phyloP scores from a whole-genome alignment of 2,113 vertebrate genomes.

The Donacobius atricapilla region DNA sequence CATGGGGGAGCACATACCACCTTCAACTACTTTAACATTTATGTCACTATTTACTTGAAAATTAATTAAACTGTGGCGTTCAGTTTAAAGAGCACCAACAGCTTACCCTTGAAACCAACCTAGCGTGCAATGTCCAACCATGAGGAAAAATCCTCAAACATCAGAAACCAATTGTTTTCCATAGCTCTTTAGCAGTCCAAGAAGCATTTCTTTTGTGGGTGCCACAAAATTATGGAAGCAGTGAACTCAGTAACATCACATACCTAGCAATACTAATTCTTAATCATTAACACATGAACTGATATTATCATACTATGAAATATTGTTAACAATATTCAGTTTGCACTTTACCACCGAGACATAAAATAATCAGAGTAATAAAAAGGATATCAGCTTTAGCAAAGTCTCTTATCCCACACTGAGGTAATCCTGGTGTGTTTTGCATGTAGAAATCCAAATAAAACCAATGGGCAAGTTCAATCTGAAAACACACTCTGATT shows the following conservation, averaged over 20 bases:
- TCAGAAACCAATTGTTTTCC: background rate
- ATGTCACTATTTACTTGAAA: background rate
- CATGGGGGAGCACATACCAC: background rate
- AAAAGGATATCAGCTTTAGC: slow-evolving; percentile 99
- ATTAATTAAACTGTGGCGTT: background rate
- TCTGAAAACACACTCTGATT: slow-evolving; percentile 98
- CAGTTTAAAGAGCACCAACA: background rate
- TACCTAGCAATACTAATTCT: background rate
- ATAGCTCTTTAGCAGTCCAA: background rate
- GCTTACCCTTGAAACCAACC: background rate
- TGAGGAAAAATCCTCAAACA: background rate
- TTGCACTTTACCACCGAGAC: background rate
- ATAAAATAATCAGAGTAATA: background rate
- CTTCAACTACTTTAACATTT: background rate
- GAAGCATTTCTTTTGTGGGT: background rate
- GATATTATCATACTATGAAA: background rate
- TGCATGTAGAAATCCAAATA: slow-evolving; percentile 99
- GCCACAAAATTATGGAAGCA: background rate
- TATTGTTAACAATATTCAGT: background rate
- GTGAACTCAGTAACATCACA: background rate
- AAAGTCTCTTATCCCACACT: slow-evolving; percentile 98
- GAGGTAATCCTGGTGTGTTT: slow-evolving; percentile 94
- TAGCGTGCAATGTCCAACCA: background rate
- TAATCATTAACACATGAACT: background rate
- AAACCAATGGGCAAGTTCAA: slow-evolving; percentile 99